Evolutionary conservation across 2,113 vertebrate genomes (phyloP), one percentile per base, ranked within the genome.

Genomic region (Bujurquina vittata): DNA sequence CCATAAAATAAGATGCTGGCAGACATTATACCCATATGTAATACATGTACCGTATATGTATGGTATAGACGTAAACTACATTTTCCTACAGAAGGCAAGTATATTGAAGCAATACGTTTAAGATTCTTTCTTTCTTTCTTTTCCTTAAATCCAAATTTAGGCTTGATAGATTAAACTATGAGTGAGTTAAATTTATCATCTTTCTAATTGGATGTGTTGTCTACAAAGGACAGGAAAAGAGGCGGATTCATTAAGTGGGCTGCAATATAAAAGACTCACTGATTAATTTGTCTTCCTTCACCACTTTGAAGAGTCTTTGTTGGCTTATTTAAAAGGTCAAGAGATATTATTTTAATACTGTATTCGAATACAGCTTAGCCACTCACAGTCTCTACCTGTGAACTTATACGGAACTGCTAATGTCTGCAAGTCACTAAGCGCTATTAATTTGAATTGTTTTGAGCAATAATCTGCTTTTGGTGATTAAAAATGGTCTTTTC

Each of bases 161-260:
- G 59, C 26, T 65, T 33, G 1, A 85, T 52, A 77, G 85, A 79
- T 52, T 55, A 40, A 81, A 83, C 79, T 46, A 81, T 11, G 11
- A 23, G 4, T 2, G 29, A 78, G 65, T 58, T 43, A 35, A 63
- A 89, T 84, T 26, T 1, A 84, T 88, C 46, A 2, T 86, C 65
- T 61, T 81, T 76, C 77, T 89, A 86, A 89, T 80, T 79, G 65
- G 61, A 63, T 5, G 26, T 75, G 74, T 75, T 33, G 0, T 20
- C 2, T 72, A 29, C 26, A 72, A 72, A 11, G 12, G 18, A 10
- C 46, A 33, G 46, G 46, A 72, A 72, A 54, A 54, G 46, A 54
- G 10, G 3, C 54, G 26, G 1, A 33, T 72, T 49, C 46, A 52
- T 72, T 72, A n/a, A 72, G 46, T 14, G 26, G 26, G 26, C 23